Percentiles rank a stretch among this genome's conserved stretches.
These are phyloP conservation scores for Adineta ricciae DNA, from an alignment of 2,888 invertebrate species.

Conservation along the genomic window DNA sequence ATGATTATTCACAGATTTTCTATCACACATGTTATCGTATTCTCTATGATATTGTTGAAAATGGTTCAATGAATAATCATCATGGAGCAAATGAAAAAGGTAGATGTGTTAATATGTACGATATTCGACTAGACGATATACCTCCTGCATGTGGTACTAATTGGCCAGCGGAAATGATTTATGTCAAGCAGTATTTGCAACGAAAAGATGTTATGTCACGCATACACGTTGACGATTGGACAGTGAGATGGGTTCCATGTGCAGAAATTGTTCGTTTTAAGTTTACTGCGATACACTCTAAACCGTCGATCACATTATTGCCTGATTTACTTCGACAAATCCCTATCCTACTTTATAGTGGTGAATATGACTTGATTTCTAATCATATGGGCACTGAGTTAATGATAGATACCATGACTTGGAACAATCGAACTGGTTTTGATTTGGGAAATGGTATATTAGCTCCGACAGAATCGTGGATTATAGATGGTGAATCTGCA, in stretches of 20 bases:
- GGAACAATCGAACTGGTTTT: background rate
- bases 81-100: background rate
- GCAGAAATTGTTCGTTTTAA: background rate
- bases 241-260: background rate
- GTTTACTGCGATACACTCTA: background rate
- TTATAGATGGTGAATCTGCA: background rate
- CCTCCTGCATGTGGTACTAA: background rate
- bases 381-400: background rate
- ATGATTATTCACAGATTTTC: background rate
- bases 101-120: background rate
- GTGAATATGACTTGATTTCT: no score
- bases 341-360: background rate
- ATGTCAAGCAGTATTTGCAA: background rate
- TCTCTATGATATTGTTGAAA: background rate
- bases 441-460: background rate
- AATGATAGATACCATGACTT: background rate
- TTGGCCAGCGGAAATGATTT: background rate
- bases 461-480: background rate
- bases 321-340: background rate
- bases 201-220: background rate
- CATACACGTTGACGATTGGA: background rate
- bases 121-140: background rate
- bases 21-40: background rate
- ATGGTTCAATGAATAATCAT: background rate
- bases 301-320: background rate